A percentile compares a stretch with the other conserved stretches of the same genome.
Evolutionary conservation across 37 sponge, comb jelly and placozoan species (phyloP).

Genomic region (Halichondria panicea): DNA sequence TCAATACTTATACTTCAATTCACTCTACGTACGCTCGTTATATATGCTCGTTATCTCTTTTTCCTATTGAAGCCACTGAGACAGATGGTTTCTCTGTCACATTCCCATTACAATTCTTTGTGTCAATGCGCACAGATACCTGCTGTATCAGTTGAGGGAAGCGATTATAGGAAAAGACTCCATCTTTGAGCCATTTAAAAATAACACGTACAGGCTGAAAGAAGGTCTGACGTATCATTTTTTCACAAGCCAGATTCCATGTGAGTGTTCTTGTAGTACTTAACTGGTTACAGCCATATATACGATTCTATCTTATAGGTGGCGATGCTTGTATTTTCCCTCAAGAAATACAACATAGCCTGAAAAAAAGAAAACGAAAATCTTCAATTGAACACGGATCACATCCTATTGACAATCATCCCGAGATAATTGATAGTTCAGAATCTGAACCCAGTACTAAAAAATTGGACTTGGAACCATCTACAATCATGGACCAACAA

Average conservation of each 20-base stretch:
- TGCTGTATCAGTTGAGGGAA: conserved; percentile 41
- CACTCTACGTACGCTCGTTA: too few relatives aligned
- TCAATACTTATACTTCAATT: too few relatives aligned
- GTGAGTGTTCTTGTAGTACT: conserved; percentile 24
- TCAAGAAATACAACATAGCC: too few relatives aligned
- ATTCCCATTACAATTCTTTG: background rate
- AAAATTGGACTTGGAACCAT: too few relatives aligned
- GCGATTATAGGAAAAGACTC: conserved; percentile 9
- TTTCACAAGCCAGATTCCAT: conserved; percentile 74
- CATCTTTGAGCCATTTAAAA: conserved; percentile 10
- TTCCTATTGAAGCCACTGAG: background rate
- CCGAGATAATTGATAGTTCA: too few relatives aligned
- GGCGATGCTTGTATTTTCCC: conserved; percentile 81
- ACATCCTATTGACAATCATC: too few relatives aligned
- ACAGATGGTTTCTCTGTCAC: background rate
- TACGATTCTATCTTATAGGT: conserved; percentile 24
- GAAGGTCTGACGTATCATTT: conserved; percentile 53
- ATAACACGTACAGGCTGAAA: conserved; percentile 15
- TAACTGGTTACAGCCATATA: background rate
- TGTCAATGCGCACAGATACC: conserved; percentile 33
- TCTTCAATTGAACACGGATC: too few relatives aligned
- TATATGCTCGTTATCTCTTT: too few relatives aligned
- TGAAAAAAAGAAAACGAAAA: too few relatives aligned
- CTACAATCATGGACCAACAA: too few relatives aligned
- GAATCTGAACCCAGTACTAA: too few relatives aligned